phyloP scores from a whole-genome alignment of 2,797 vertebrate species.

The Poecilia picta region DNA sequence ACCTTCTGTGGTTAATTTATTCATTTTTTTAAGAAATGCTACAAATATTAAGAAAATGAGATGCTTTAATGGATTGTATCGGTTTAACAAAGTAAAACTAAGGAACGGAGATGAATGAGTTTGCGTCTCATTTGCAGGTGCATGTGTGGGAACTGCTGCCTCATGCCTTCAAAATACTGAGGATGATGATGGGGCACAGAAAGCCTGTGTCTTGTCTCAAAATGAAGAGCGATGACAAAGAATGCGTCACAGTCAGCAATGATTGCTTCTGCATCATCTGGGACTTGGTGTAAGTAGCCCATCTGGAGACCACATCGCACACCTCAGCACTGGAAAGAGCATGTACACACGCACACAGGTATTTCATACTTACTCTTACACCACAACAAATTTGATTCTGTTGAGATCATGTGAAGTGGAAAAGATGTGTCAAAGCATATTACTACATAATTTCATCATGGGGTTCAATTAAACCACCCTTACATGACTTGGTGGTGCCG shows the following conservation, averaged over 20 bases:
- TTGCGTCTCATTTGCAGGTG: conserved; percentile 72
- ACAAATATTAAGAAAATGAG: not conserved
- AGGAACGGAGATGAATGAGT: not conserved
- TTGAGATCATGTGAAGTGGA: conserved; percentile 6
- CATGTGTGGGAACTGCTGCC: conserved; percentile 85
- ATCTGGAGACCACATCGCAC: not conserved
- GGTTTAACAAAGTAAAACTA: not conserved
- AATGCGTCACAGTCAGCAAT: conserved; percentile 87
- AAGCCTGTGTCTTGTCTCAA: conserved; percentile 84
- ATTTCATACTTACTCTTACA: not conserved
- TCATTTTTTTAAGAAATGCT: not conserved
- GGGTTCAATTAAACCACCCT: not conserved
- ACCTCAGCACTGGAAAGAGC: not conserved
- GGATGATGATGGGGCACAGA: conserved; percentile 86
- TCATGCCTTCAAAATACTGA: conserved; percentile 73
- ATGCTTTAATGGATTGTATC: not conserved
- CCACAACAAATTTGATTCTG: conserved; percentile 2
- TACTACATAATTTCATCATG: conserved; percentile 10
- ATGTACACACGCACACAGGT: not conserved
- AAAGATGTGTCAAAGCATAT: not conserved
- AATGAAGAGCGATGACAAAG: conserved; percentile 84
- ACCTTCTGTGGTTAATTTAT: not conserved
- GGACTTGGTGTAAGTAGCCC: conserved; percentile 87
- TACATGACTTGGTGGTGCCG: not conserved
- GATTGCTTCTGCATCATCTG: conserved; percentile 92